Conservation (phyloP, 1,140 invertebrate species). For the Brachionus rotundiformis region DNA sequence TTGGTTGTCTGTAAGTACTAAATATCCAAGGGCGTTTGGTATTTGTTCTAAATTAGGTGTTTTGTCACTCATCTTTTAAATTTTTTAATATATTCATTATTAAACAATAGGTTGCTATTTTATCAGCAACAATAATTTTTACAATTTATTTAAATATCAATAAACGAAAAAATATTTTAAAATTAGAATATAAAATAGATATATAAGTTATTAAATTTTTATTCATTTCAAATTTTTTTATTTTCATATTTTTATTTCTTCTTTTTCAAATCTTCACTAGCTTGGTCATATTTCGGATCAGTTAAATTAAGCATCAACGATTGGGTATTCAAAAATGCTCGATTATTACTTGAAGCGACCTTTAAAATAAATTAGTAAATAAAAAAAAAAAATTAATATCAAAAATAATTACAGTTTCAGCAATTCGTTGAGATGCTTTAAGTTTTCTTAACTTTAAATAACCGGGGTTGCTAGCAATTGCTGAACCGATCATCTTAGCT, state of each 20-base stretch:
- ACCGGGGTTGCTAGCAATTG: conserved; percentile 89
- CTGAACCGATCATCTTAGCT: conserved; percentile 83
- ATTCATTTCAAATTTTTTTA: background rate
- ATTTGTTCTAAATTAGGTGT: conserved; percentile 43
- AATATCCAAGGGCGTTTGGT: conserved; percentile 41
- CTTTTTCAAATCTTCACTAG: conserved; percentile 35
- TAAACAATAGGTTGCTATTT: background rate
- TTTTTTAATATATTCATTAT: too few relatives aligned
- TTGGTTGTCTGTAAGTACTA: conserved; percentile 31
- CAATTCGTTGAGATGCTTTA: conserved; percentile 92
- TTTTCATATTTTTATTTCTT: conserved; percentile 1
- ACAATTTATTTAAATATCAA: background rate
- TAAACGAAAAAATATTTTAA: background rate
- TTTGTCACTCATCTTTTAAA: conserved; percentile 26
- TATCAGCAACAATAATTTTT: conserved; percentile 8
- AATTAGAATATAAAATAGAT: background rate
- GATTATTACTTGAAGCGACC: conserved; percentile 90
- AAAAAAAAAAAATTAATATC: conserved; percentile 32
- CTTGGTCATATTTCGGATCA: conserved; percentile 49
- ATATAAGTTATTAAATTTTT: background rate
- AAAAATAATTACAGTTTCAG: conserved; percentile 77
- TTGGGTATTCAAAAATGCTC: conserved; percentile 86
- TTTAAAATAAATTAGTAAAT: too few relatives aligned
- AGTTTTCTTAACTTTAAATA: conserved; percentile 97
- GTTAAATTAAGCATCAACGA: conserved; percentile 91